phyloP scores from a whole-genome alignment of 2,888 invertebrate species.

The Eulithis prunata region DNA sequence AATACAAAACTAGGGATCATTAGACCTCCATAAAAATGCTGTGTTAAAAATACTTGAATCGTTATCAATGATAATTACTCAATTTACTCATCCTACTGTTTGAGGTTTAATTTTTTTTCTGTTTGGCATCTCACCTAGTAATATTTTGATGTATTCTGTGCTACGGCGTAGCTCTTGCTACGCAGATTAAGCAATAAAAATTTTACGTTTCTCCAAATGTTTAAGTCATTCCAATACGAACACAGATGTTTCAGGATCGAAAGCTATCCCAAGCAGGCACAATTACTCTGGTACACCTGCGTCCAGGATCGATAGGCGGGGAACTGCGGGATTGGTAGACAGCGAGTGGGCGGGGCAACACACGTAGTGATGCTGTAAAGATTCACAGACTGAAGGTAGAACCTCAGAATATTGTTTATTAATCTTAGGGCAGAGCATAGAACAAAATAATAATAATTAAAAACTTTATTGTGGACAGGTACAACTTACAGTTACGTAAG shows the following conservation, averaged over 20 bases:
- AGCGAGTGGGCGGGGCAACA: conserved; percentile 55
- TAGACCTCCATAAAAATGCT: too few relatives aligned
- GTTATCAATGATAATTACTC: too few relatives aligned
- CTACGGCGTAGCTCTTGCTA: conserved; percentile 12
- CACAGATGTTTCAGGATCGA: conserved; percentile 38
- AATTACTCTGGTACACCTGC: conserved; percentile 72
- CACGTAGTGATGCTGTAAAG: conserved; percentile 50
- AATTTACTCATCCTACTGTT: too few relatives aligned
- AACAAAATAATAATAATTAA: too few relatives aligned
- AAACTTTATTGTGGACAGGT: too few relatives aligned
- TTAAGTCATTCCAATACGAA: conserved; percentile 23
- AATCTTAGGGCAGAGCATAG: too few relatives aligned
- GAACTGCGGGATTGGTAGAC: conserved; percentile 64
- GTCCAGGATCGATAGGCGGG: conserved; percentile 74
- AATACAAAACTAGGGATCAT: too few relatives aligned
- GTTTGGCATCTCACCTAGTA: neutral
- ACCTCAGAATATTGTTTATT: too few relatives aligned
- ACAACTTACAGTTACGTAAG: too few relatives aligned
- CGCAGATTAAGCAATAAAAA: conserved; percentile 12
- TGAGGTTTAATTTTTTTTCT: too few relatives aligned
- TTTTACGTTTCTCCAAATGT: conserved; percentile 14
- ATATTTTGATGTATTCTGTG: neutral
- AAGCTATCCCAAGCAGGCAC: conserved; percentile 43
- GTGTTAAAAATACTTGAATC: too few relatives aligned
- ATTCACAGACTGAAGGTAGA: neutral